These are phyloP conservation scores for Delia radicum DNA, from an alignment of 1,140 invertebrate species.

Conservation along the genomic window DNA sequence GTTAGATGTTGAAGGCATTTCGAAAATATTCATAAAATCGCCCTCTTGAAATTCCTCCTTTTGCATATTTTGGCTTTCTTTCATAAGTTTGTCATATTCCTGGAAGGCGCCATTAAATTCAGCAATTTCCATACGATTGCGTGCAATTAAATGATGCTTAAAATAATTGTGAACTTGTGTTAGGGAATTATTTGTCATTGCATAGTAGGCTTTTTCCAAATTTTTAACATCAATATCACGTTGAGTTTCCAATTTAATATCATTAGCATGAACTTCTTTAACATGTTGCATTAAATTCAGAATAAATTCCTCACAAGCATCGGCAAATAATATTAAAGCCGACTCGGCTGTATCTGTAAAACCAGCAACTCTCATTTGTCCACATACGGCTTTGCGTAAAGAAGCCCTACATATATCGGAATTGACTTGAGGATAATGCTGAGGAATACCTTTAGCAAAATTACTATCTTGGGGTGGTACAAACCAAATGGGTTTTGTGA, in stretches of 20 bases:
- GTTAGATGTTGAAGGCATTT: conserved; percentile 20
- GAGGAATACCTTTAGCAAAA: conserved; percentile 44
- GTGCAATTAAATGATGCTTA: conserved; percentile 49
- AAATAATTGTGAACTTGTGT: conserved; percentile 53
- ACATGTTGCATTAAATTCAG: conserved; percentile 38
- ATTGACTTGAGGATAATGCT: conserved; percentile 41
- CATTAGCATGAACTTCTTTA: conserved; percentile 24
- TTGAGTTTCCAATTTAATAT: conserved; percentile 17
- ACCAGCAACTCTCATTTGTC: conserved; percentile 46
- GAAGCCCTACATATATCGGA: conserved; percentile 34
- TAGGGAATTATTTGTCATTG: conserved; percentile 43
- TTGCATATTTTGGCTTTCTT: conserved; percentile 52
- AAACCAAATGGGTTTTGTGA: conserved; percentile 54
- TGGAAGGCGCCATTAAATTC: conserved; percentile 48
- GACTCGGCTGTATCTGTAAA: conserved; percentile 52
- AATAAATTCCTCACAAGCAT: conserved; percentile 48
- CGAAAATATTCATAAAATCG: conserved; percentile 45
- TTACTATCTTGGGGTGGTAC: conserved; percentile 43
- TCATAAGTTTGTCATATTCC: conserved; percentile 53
- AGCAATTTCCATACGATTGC: conserved; percentile 45
- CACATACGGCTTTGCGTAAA: conserved; percentile 48
- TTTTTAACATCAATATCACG: conserved; percentile 30
- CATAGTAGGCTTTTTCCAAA: conserved; percentile 45
- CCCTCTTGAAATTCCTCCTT: conserved; percentile 40
- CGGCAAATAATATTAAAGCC: conserved; percentile 43